Percentiles rank a stretch among this genome's conserved stretches.
Evolutionary conservation across 2,113 vertebrate species (phyloP).

Genomic region (Marmota flaviventris): DNA sequence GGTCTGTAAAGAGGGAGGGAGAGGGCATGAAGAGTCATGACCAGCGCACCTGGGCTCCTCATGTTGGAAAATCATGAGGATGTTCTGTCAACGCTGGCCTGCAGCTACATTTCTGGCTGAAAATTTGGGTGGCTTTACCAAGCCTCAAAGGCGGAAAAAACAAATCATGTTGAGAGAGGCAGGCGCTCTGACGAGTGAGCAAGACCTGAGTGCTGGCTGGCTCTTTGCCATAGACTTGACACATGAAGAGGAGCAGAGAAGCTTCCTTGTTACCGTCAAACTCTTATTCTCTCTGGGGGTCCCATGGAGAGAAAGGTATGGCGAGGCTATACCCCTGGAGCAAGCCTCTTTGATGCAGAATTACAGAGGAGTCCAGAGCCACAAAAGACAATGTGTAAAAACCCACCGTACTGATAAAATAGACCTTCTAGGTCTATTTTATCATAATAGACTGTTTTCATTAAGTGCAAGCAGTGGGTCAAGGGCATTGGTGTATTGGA

Average conservation of each 20-base stretch:
- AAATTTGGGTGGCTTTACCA: conserved; percentile 66
- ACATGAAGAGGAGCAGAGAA: conserved; percentile 58
- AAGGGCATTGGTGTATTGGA: background rate
- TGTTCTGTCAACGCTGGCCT: conserved; percentile 47
- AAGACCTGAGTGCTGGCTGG: conserved; percentile 27
- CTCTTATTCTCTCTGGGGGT: background rate
- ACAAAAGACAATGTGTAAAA: background rate
- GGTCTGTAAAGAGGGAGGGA: background rate
- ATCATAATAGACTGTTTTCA: background rate
- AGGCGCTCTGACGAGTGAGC: conserved; percentile 9
- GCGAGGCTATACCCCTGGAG: background rate
- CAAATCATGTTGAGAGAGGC: conserved; percentile 59
- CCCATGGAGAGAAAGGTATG: conserved; percentile 11
- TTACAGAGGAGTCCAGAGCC: background rate
- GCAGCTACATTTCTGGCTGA: conserved; percentile 68
- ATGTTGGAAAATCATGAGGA: conserved; percentile 51
- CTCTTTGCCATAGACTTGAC: conserved; percentile 21
- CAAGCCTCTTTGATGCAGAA: background rate
- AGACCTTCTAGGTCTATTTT: background rate
- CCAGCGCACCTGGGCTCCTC: conserved; percentile 64
- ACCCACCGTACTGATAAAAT: background rate
- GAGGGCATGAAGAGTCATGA: background rate
- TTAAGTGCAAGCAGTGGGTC: background rate
- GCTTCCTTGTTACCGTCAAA: background rate
- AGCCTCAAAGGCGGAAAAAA: conserved; percentile 68